These are phyloP conservation scores for Leptinotarsa defecta DNA, from an alignment of 1,140 invertebrate species.

Conservation along the genomic window DNA sequence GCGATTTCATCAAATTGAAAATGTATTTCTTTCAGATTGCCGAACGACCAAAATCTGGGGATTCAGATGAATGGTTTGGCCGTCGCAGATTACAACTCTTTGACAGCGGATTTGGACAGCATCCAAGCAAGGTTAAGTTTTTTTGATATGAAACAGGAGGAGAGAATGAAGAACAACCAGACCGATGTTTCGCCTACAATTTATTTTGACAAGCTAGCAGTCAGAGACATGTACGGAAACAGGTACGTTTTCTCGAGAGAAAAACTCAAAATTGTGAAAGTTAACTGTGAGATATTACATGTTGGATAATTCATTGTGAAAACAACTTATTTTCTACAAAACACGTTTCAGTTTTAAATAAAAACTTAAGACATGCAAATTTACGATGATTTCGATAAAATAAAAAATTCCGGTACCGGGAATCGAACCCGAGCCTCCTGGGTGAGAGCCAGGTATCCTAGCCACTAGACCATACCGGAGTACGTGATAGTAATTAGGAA, in stretches of 20 bases:
- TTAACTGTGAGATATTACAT: too few species aligned
- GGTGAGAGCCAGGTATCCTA: conserved; percentile 50
- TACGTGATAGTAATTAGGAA: rapidly evolving
- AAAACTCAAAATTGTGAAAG: too few species aligned
- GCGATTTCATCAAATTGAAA: not conserved
- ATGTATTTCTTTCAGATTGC: not conserved
- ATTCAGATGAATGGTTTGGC: conserved; percentile 42
- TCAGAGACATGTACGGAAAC: too few species aligned
- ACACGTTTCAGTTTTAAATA: too few species aligned
- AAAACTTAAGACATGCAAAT: too few species aligned
- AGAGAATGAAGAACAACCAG: conserved; percentile 40
- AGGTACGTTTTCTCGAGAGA: too few species aligned
- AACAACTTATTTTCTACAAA: too few species aligned
- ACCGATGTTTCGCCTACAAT: not conserved
- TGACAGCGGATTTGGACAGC: conserved; percentile 38
- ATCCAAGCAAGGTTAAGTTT: conserved; percentile 43
- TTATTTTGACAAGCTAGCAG: too few species aligned
- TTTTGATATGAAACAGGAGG: conserved; percentile 39
- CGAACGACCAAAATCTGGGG: conserved; percentile 31
- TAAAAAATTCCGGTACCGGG: conserved; percentile 44
- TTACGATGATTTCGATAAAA: too few species aligned
- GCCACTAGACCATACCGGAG: conserved; percentile 49
- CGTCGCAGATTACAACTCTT: conserved; percentile 41
- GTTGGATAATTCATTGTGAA: too few species aligned
- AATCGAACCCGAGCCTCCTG: conserved; percentile 50